Evolutionary conservation across 1,140 invertebrate species (phyloP), one percentile per base, ranked within the genome.

Genomic region (Medauroidea extradentata): DNA sequence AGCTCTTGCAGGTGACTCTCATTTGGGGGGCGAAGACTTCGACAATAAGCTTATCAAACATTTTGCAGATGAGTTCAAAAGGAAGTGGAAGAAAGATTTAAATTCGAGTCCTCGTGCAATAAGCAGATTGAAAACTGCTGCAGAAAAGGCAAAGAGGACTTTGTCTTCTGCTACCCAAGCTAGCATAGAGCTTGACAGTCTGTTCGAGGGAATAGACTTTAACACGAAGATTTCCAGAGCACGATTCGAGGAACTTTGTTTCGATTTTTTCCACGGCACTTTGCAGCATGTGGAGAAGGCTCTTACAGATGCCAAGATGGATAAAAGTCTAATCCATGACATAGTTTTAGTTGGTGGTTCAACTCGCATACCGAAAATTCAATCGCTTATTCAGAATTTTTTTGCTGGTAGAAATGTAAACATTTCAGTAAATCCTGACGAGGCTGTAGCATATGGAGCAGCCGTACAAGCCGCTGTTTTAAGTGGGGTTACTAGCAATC

Each of bases 221-320:
- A 87, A 89, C 73, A 83, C 85, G 0, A 84, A 75, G 57, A 82
- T 91, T 16, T 85, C 85, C 1, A 75, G 88, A 50, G 87, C 88
- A 2, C 75, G 85, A 25, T 89, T 89, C 69, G 92, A 94, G 75
- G 92, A 94, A 72, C 73, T 96, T 11, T 90, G 89, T 70, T 85
- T 88, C 63, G 93, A 96, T 77, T 79, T 96, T 34, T 88, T 88
- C 71, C 74, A 75, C 71, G 76, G 79, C 1, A 90, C 88, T 0
- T 67, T 91, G 50, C 77, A 79, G 27, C 88, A 88, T 0, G 86
- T 90, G 9, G 87, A 90, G 63, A 81, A 82, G 61, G 78, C 85
- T 21, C 62, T 88, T 39, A 68, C 75, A n/a, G 86, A 88, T 71
- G 83, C 86, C 11, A 86, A 86, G 67, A 57, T 87, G 53, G 79